phyloP scores from a whole-genome alignment of 2,113 vertebrate genomes.

The Malurus elegans region DNA sequence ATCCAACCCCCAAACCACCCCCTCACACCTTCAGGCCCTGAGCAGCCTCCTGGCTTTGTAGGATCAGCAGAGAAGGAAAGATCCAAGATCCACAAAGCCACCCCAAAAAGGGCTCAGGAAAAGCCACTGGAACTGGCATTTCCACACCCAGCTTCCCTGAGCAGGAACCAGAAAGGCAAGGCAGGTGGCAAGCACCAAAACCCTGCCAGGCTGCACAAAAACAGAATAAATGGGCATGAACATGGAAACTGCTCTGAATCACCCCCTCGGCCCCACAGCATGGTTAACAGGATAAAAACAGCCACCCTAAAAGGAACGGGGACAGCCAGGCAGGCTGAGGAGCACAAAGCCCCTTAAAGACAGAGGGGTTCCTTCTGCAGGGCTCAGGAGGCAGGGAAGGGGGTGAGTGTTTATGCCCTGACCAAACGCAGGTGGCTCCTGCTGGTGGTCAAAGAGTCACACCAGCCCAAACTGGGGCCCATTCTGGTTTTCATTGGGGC shows the following conservation, averaged over 20 bases:
- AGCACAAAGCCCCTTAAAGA: neutral
- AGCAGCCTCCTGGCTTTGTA: neutral
- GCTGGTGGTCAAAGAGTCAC: neutral
- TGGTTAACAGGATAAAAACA: neutral
- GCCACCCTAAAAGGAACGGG: neutral
- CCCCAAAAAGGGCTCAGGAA: neutral
- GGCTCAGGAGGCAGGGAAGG: neutral
- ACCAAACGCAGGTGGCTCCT: neutral
- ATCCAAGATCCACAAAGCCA: neutral
- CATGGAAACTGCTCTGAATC: neutral
- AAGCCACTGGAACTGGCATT: neutral
- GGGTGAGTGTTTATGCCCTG: neutral
- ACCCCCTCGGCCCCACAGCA: neutral
- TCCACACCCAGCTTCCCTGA: neutral
- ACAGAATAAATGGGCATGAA: neutral
- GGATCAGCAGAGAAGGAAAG: neutral
- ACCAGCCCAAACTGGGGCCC: accelerated
- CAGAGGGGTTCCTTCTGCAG: neutral
- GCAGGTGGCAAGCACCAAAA: neutral
- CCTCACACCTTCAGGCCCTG: neutral
- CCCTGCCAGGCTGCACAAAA: neutral
- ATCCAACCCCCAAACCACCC: neutral
- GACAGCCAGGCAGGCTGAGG: neutral
- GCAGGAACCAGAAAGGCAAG: neutral
- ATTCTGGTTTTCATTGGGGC: no score